These are phyloP conservation scores for Gastrophryne carolinensis DNA, from an alignment of 2,797 vertebrate genomes.

Conservation along the genomic window DNA sequence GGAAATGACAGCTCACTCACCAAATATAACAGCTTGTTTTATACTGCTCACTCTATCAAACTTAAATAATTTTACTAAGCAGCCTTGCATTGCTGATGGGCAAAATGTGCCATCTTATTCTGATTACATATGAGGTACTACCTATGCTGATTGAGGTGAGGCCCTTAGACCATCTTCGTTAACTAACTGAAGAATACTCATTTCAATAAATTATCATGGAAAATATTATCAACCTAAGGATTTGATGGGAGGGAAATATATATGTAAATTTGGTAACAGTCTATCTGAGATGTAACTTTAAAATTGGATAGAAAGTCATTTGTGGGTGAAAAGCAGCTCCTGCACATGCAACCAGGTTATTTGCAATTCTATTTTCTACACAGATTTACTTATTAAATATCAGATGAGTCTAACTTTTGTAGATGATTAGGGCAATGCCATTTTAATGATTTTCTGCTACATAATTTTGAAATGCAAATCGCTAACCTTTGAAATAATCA, in stretches of 20 bases:
- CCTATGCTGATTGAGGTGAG: constrained; percentile 51
- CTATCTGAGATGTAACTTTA: constrained; percentile 32
- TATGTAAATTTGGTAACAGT: constrained; percentile 45
- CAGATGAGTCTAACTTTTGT: constrained; percentile 42
- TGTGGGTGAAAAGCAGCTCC: constrained; percentile 35
- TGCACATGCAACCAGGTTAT: constrained; percentile 31
- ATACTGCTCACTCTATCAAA: constrained; percentile 47
- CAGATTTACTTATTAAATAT: constrained; percentile 49
- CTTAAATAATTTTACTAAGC: constrained; percentile 43
- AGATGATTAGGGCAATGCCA: constrained; percentile 33
- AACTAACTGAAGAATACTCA: constrained; percentile 46
- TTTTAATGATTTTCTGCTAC: constrained; percentile 39
- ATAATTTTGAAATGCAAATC: constrained; percentile 26
- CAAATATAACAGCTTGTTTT: constrained; percentile 52
- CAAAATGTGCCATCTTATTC: constrained; percentile 35
- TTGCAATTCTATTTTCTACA: constrained; percentile 45
- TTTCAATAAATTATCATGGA: constrained; percentile 43
- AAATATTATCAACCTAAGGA: constrained; percentile 48
- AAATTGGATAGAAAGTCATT: constrained; percentile 49
- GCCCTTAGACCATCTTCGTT: constrained; percentile 48
- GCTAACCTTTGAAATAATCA: constrained; percentile 47
- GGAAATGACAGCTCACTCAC: constrained; percentile 44
- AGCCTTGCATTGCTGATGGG: constrained; percentile 36
- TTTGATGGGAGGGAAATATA: constrained; percentile 51
- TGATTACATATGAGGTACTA: constrained; percentile 47